Conservation (phyloP, 2,888 invertebrate genomes). For the Exocentrus adspersus region DNA sequence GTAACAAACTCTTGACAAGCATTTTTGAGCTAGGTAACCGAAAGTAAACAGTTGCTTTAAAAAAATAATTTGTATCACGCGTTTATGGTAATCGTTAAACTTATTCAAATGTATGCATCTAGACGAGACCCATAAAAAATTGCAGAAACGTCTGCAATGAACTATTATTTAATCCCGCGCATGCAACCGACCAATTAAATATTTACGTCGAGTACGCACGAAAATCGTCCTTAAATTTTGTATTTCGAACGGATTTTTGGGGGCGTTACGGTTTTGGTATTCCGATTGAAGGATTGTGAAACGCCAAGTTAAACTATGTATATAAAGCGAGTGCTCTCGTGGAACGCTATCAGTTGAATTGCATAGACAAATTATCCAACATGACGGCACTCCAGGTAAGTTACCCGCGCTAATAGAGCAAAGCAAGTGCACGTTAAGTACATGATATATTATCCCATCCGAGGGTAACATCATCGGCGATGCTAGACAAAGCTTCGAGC, state of each 20-base stretch:
- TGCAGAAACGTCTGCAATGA: neutral
- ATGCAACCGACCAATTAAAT: slow-evolving; percentile 22
- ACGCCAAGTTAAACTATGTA: slow-evolving; percentile 4
- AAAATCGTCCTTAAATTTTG: slow-evolving; percentile 20
- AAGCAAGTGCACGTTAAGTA: neutral
- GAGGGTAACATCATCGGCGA: no score
- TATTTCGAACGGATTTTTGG: slow-evolving; percentile 31
- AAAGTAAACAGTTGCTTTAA: no score
- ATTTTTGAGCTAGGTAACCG: no score
- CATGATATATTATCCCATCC: no score
- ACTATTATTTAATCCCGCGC: slow-evolving; percentile 1
- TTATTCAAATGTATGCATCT: slow-evolving; percentile 1
- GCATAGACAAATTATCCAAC: slow-evolving; percentile 22
- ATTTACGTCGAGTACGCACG: slow-evolving; percentile 9
- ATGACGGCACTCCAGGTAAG: slow-evolving; percentile 29
- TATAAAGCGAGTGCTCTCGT: neutral
- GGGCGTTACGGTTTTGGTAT: slow-evolving; percentile 39
- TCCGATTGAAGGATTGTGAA: slow-evolving; percentile 7
- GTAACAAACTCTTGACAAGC: no score
- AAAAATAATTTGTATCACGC: no score
- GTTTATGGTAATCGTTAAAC: no score
- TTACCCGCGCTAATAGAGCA: neutral
- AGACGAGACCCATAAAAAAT: slow-evolving; percentile 4
- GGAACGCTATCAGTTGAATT: slow-evolving; percentile 20
- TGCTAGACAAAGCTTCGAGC: no score